Base-by-base conservation (phyloP, 2,888 invertebrate genomes). In the Cephus nigrinus region DNA sequence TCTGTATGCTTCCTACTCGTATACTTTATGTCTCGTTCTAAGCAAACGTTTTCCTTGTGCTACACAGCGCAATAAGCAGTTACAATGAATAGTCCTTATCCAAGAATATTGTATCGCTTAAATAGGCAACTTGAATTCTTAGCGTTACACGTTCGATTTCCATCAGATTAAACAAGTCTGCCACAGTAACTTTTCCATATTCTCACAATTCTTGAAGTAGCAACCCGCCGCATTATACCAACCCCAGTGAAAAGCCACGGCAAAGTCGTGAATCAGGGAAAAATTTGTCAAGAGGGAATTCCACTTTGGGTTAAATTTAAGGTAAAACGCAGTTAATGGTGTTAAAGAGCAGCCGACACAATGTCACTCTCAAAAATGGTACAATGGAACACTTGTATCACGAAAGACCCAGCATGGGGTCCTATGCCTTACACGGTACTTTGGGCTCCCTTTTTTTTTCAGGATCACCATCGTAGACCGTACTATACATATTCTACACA, bases 311-410 rank as follows among this genome's bases (percentile, higher is more conserved):
- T 84, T 85, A 90, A 90, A 91, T 90, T 90, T 90, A 89, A 89
- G 90, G 90, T 90, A 89, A 90, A 90, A 90, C 85, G 90, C 88
- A 87, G 90, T 90, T 90, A 90, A 90, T 90, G 89, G 89, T 86
- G 88, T 89, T 90, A 89, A 90, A 87, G 86, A 90, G 88, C 86
- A 76, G 40, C 40, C 80, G 68, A 77, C 84, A 89, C 89, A 89
- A 89, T 88, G 80, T 80, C 82, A 84, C 86, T 87, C 86, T 88
- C 86, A 82, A 84, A 82, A 80, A 82, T 84, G 79, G 79, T 81
- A 90, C 90, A 90, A 90, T 90, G 85, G 85, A 84, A 89, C 90
- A 90, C 91, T 91, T 91, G 90, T 89, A 88, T 90, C 87, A 84
- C 81, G 79, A 77, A 78, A 73, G 75, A 80, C 80, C 78, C 76